These are phyloP conservation scores for Tangara arthus DNA, from an alignment of 2,797 vertebrate species.

Conservation along the genomic window DNA sequence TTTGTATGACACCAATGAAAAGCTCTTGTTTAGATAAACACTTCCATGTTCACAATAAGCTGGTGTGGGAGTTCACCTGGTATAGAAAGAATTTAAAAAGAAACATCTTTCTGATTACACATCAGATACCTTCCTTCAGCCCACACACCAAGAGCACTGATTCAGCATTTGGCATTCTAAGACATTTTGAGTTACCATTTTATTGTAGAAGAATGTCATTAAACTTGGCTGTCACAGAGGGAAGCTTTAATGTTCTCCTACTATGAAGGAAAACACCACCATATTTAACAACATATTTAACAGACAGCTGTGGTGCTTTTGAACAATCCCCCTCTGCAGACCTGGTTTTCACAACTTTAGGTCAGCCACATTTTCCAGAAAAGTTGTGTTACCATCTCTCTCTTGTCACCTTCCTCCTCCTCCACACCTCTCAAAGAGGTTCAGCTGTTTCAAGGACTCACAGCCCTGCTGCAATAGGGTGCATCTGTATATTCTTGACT, in stretches of 20 bases:
- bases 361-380: background rate
- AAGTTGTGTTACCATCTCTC: background rate
- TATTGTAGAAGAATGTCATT: background rate
- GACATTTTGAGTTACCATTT: background rate
- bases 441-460: background rate
- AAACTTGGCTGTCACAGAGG: background rate
- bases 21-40: background rate
- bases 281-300: background rate
- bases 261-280: background rate
- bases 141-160: fast-evolving
- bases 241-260: background rate
- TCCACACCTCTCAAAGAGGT: background rate
- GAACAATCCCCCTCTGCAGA: background rate
- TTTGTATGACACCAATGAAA: background rate
- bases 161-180: background rate
- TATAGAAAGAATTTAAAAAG: background rate
- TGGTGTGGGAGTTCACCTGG: background rate
- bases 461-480: background rate
- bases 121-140: background rate
- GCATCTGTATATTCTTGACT: background rate
- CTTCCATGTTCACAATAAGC: background rate
- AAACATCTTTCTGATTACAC: background rate
- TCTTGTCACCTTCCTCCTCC: background rate
- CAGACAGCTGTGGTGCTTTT: background rate
- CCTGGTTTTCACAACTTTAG: background rate